phyloP scores from a whole-genome alignment of 2,113 vertebrate species.

The Orientallactaga bullata region DNA sequence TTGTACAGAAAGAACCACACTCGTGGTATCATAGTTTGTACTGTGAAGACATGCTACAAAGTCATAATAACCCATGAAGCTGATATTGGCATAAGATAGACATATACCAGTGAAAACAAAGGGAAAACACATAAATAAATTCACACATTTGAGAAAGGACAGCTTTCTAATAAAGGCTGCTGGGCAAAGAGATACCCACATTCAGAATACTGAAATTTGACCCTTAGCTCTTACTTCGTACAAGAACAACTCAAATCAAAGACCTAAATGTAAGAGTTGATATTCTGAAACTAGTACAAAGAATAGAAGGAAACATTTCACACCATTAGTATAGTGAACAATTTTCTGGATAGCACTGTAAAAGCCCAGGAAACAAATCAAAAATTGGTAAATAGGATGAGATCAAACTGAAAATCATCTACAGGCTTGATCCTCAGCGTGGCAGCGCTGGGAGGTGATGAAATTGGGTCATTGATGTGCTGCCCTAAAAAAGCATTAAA shows the following conservation, averaged over 20 bases:
- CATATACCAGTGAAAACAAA: background rate
- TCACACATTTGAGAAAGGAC: background rate
- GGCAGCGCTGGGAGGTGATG: too few species aligned
- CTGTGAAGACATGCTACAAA: background rate
- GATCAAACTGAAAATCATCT: background rate
- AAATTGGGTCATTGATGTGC: background rate
- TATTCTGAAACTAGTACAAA: too few species aligned
- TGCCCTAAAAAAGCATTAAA: background rate
- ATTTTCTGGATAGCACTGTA: background rate
- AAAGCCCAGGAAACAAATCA: background rate
- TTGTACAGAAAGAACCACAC: background rate
- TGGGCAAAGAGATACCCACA: too few species aligned
- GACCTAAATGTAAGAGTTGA: background rate
- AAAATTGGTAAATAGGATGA: background rate
- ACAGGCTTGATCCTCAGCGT: background rate
- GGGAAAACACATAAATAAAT: background rate
- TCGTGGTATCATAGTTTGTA: background rate
- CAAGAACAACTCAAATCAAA: background rate
- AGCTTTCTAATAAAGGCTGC: background rate
- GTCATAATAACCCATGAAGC: too few species aligned
- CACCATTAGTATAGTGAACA: too few species aligned
- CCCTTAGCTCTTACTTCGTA: background rate
- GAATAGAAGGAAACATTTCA: too few species aligned
- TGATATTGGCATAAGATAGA: too few species aligned
- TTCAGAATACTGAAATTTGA: background rate